These are phyloP conservation scores for Pelobates fuscus DNA, from an alignment of 2,113 vertebrate genomes.

Conservation along the genomic window DNA sequence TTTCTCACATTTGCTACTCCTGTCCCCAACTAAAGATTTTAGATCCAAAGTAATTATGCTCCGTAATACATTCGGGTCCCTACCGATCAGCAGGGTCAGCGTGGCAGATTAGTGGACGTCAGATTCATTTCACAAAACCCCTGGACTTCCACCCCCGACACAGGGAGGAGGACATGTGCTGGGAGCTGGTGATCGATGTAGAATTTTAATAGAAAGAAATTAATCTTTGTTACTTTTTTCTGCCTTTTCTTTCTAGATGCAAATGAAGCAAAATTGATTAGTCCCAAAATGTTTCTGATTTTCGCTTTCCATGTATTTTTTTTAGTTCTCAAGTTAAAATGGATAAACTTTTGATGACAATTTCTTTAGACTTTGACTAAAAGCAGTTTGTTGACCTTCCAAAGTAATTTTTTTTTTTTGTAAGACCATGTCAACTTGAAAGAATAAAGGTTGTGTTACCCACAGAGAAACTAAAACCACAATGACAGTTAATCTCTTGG, in stretches of 20 bases:
- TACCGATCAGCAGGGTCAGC: slow-evolving; percentile 55
- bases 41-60: slow-evolving; percentile 62
- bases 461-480: neutral
- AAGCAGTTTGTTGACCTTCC: slow-evolving; percentile 19
- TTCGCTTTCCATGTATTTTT: neutral
- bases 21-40: slow-evolving; percentile 59
- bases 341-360: neutral
- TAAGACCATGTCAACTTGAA: slow-evolving; percentile 14
- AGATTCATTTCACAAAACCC: slow-evolving; percentile 56
- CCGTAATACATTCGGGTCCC: slow-evolving; percentile 59
- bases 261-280: slow-evolving; percentile 18
- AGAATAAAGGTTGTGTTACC: neutral
- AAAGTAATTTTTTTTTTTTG: neutral
- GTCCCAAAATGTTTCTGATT: slow-evolving; percentile 7
- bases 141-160: slow-evolving; percentile 52
- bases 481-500: slow-evolving; percentile 10
- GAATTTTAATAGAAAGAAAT: slow-evolving; percentile 68
- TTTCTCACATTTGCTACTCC: slow-evolving; percentile 51
- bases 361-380: slow-evolving; percentile 13
- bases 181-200: slow-evolving; percentile 54
- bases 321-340: neutral
- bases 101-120: slow-evolving; percentile 52
- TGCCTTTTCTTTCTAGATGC: slow-evolving; percentile 17
- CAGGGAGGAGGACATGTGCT: slow-evolving; percentile 55
- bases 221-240: slow-evolving; percentile 59